Base-by-base conservation (phyloP, 1,140 invertebrate species). In the Medauroidea extradentata region DNA sequence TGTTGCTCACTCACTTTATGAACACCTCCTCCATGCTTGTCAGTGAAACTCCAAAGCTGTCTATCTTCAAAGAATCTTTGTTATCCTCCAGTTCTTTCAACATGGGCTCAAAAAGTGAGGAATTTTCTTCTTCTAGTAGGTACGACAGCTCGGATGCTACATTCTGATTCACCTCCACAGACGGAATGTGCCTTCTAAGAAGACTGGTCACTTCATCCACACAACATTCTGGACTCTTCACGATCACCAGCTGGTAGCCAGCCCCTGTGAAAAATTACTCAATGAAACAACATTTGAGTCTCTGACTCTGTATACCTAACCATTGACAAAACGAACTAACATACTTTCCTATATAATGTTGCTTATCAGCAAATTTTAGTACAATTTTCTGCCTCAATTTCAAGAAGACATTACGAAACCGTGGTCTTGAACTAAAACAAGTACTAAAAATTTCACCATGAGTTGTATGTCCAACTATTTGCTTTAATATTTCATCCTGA, bases 11-110 rank as follows among this genome's bases (percentile, higher is more conserved):
- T 34, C 66, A 81, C 79, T 74, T 81, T 1, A 85, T 62, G 63
- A 85, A 85, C 4, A 85, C 83, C 70, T 85, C 83, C 62, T 85
- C 83, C 78, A 85, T 82, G 9, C 83, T 85, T 8, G 82, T 83
- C 3, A 81, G 74, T 2, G 80, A 79, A 7, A 81, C 71, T 7
- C 83, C 83, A 71, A 76, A 82, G 56, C 77, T 81, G n/a, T 69
- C 61, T 43, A 85, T 79, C 3, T 76, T 77, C 19, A 83, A 66
- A 29, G 71, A 61, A 2, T 61, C 57, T 60, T 75, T 74, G 7
- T 69, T 65, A 1, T 65, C 38, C 48, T 83, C 80, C 7, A 85
- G 57, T 21, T 78, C 68, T 7, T 66, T 60, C 66, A 84, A 83
- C 49, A 85, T 63, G 4, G 58, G 63, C 38, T 72, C 66, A 68